Base-by-base conservation (phyloP, 2,888 invertebrate genomes). In the Caenorhabditis afra region DNA sequence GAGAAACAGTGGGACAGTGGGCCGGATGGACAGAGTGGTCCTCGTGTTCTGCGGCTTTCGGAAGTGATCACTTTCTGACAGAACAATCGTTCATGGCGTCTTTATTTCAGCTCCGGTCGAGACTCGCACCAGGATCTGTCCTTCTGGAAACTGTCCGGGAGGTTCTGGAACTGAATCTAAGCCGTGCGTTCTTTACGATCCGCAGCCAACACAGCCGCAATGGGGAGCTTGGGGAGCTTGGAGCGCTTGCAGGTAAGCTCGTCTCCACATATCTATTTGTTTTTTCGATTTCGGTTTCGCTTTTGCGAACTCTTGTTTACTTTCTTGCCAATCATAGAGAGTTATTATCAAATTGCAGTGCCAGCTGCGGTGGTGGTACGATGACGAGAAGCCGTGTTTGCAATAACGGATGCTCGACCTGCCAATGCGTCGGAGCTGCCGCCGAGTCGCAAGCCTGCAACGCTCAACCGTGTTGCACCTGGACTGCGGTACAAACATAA, bases 381-480 rank as follows among this genome's bases (percentile, higher is more conserved):
- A 75, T 76, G 68, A 79, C 76, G 22, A 66, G 84, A 39, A 82
- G 75, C 29, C 73, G 84, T 39, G 77, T 81, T 62, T 84, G 84
- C 78, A 84, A 84, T 74, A 81, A 80, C 52, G 79, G 79, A 50
- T 84, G 84, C 65, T 78, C 81, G 10, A 70, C 76, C 45, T 84
- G 84, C 61, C 76, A 77, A 71, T 84, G 84, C 61, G 74, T 79
- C 45, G 84, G 84, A 37, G 61, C 74, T 22, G 68, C 67, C 57
- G 58, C 71, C 20, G 82, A 84, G 70, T 71, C 78, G 35, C 79
- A 82, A 64, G 59, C 62, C n/a, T 84, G 84, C 62, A 84, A 84
- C 44, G 62, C 77, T 44, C 84, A 84, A 44, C 75, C 82, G 2
- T 84, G 84, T 58, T 84, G 84, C 59, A 64, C 66, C n/a, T 84